Base-by-base conservation (phyloP, 2,888 invertebrate genomes). In the Vandiemenella viatica region DNA sequence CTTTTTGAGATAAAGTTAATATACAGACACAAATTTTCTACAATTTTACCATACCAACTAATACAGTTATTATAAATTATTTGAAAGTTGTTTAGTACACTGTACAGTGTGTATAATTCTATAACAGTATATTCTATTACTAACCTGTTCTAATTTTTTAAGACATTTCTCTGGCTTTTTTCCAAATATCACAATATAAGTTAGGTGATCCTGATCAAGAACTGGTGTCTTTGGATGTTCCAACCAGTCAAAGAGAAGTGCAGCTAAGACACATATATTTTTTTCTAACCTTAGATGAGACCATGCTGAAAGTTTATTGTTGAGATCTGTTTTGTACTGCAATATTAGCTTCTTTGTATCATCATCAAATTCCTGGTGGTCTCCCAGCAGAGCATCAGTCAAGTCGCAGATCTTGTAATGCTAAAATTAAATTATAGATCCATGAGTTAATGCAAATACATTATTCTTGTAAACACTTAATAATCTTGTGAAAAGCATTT, bases 191-290 rank as follows among this genome's bases (percentile, higher is more conserved):
- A 84, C 77, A 45, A 87, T 76, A 46, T 72, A 68, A 48, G 79
- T 77, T 40, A 86, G 68, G 60, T 81, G 78, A 46, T 81, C 79
- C 19, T 75, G 67, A 54, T 75, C 74, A 16, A 87, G 62, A 22
- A 84, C 67, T 0, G 83, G 80, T 48, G 71, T 71, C 67, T 80
- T 80, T 42, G 87, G 65, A 17, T 77, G 77, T 60, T 86, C 85
- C 46, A 88, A 62, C 87, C 87, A 88, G 56, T 83, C 79, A 64
- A 78, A 81, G 32, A 87, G 65, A 4, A 88, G 63, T 1, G 74
- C 74, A 0, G 77, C 68, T 37, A 86, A 62, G 16, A 85, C 68
- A 8, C 69, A 65, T 2, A 83, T 60, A 60, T 75, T 68, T 48
- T 75, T 77, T 68, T 86, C 85, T 43, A 75, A 67, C 47, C 75